Conservation (phyloP, 2,113 vertebrate genomes). For the Crotalus helleri region DNA sequence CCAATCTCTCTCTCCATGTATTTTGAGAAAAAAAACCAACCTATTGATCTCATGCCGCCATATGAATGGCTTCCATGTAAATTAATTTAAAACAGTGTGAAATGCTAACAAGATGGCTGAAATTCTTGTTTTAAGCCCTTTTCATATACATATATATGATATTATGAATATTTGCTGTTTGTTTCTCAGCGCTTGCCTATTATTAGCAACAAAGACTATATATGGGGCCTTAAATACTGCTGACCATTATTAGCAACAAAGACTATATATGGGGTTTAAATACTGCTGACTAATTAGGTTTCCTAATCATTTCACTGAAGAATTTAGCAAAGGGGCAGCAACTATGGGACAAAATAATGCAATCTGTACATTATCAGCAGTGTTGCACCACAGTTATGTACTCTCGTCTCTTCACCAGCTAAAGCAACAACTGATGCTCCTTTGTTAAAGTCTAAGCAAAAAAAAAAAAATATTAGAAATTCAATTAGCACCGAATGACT, state of each 20-base stretch:
- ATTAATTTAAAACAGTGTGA: slow-evolving; percentile 33
- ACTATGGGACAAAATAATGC: not conserved
- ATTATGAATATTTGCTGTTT: not conserved
- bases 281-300: not conserved
- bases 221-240: not conserved
- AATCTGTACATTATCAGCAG: not conserved
- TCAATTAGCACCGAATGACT: not conserved
- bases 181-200: slow-evolving; percentile 3
- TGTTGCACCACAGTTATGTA: not conserved
- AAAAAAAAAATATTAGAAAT: not conserved
- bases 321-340: not conserved
- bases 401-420: not conserved
- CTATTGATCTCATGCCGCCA: not conserved
- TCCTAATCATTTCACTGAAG: not conserved
- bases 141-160: not conserved
- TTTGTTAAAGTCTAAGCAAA: not conserved
- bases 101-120: slow-evolving; percentile 24
- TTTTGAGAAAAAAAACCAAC: not conserved
- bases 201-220: not conserved
- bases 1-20: not conserved
- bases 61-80: slow-evolving; percentile 8
- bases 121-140: slow-evolving; percentile 21
- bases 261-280: not conserved
- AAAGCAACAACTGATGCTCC: not conserved
- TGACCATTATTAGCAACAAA: not conserved